A percentile compares a stretch with the other conserved stretches of the same genome.
Evolutionary conservation across 2,113 vertebrate genomes (phyloP).

Genomic region (Oryctolagus cuniculus): DNA sequence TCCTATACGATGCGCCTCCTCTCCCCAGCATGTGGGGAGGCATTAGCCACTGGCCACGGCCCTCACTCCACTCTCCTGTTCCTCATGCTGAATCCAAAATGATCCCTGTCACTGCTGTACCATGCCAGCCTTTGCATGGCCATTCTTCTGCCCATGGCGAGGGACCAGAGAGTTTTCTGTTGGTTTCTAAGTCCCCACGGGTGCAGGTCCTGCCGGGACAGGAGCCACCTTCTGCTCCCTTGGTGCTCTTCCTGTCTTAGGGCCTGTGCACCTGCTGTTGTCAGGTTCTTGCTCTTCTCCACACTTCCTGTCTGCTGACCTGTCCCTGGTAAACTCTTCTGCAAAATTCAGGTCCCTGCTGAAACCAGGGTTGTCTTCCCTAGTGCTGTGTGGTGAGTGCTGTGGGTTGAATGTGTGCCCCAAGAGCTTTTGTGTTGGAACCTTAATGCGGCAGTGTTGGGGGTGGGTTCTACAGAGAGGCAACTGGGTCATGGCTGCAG

Average conservation of each 20-base stretch:
- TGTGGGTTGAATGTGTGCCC: too few species aligned
- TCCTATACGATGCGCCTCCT: background rate
- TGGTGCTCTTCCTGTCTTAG: background rate
- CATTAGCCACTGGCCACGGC: too few species aligned
- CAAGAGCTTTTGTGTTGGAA: too few species aligned
- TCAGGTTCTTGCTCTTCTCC: background rate
- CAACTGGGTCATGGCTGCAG: too few species aligned
- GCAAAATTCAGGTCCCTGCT: background rate
- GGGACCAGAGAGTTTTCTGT: background rate
- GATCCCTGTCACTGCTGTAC: background rate
- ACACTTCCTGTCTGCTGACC: too few species aligned
- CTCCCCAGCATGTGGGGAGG: background rate
- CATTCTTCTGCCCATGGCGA: background rate
- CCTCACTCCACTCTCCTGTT: background rate
- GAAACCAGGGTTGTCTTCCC: background rate
- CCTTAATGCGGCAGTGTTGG: too few species aligned
- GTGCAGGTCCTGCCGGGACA: accelerated
- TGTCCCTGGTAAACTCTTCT: background rate
- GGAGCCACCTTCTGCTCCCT: too few species aligned
- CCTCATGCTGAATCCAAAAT: background rate
- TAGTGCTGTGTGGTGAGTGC: too few species aligned
- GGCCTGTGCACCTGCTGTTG: background rate
- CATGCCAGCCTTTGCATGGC: background rate
- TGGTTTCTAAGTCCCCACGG: background rate
- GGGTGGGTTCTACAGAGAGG: too few species aligned